Conservation (phyloP, 2,797 vertebrate species). For the Clarias platycephalus region DNA sequence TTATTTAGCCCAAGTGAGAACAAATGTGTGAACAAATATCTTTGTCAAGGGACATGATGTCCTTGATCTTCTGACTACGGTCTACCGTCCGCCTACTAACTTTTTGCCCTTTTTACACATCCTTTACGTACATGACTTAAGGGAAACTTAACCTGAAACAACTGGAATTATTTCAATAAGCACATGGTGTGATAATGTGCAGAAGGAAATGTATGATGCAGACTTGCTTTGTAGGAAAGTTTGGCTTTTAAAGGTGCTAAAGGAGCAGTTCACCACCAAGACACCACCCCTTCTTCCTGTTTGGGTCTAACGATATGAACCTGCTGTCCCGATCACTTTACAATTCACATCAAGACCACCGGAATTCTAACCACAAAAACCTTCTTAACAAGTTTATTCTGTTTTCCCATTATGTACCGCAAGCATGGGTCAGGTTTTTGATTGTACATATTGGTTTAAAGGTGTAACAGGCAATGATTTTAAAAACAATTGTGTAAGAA, state of each 20-base stretch:
- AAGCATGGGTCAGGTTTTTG: not conserved
- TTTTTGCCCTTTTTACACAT: not conserved
- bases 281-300: conserved; percentile 27
- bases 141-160: not conserved
- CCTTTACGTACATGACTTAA: not conserved
- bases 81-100: not conserved
- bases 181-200: not conserved
- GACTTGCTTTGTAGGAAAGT: conserved; percentile 12
- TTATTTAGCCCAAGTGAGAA: conserved; percentile 5
- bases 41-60: not conserved
- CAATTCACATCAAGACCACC: not conserved
- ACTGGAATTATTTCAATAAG: not conserved
- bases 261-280: conserved; percentile 19
- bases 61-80: not conserved
- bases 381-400: not conserved
- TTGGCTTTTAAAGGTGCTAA: conserved; percentile 18
- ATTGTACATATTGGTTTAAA: not conserved
- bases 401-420: not conserved
- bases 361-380: not conserved
- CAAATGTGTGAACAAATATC: conserved; percentile 22
- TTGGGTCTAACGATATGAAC: conserved; percentile 21
- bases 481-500: not conserved
- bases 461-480: not conserved
- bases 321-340: not conserved
- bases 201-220: conserved; percentile 23